Conservation (phyloP, 2,888 invertebrate genomes). For the Dasypolia templi region DNA sequence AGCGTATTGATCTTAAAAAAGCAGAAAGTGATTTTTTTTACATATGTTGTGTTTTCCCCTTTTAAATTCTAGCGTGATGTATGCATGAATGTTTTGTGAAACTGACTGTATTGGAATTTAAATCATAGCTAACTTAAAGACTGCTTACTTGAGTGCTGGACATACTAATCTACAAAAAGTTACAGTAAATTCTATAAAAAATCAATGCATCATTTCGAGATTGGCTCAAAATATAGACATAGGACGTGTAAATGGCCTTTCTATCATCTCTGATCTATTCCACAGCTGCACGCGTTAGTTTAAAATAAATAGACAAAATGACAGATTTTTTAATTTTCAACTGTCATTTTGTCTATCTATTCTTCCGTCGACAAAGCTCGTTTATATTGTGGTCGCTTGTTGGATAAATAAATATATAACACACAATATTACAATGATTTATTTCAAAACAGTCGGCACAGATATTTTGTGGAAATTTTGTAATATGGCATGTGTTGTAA, state of each 20-base stretch:
- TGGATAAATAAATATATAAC: not conserved
- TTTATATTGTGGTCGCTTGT: too few relatives aligned
- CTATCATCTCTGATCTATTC: not conserved
- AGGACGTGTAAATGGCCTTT: not conserved
- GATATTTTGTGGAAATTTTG: constrained; percentile 1
- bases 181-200: not conserved
- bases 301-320: too few relatives aligned
- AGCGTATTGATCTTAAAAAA: not conserved
- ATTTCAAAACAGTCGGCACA: constrained; percentile 34
- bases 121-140: not conserved
- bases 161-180: not conserved
- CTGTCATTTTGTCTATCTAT: too few relatives aligned
- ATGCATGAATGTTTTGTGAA: constrained; percentile 28
- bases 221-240: not conserved
- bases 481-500: constrained; percentile 51
- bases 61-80: constrained; percentile 35
- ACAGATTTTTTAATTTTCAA: too few relatives aligned
- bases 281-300: too few relatives aligned
- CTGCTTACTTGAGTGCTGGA: not conserved
- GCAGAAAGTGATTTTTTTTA: not conserved
- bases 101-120: constrained; percentile 26
- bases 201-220: not conserved
- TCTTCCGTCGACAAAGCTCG: too few relatives aligned
- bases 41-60: not conserved
- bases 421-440: not conserved